phyloP scores from a whole-genome alignment of 2,797 vertebrate genomes.

The Melanitta fusca region DNA sequence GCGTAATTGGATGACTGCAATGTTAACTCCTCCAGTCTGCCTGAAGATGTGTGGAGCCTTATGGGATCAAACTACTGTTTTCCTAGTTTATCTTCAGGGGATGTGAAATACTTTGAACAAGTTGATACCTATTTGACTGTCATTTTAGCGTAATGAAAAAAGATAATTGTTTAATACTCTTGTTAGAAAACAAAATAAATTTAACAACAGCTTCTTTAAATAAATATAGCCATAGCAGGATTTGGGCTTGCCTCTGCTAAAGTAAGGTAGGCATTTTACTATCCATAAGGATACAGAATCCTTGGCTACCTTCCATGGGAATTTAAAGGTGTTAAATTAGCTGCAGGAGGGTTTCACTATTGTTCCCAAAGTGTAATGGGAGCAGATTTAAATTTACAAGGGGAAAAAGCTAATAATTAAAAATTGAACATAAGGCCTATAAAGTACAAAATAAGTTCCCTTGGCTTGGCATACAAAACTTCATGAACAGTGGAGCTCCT shows the following conservation, averaged over 20 bases:
- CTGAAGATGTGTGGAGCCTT: background rate
- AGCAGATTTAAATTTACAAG: slow-evolving; percentile 32
- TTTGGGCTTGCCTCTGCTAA: background rate
- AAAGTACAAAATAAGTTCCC: slow-evolving; percentile 32
- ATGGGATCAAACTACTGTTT: background rate
- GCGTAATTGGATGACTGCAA: background rate
- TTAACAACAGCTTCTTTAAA: background rate
- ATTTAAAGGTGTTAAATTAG: slow-evolving; percentile 40
- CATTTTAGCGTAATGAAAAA: background rate
- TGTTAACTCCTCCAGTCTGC: background rate
- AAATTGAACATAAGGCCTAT: slow-evolving; percentile 46
- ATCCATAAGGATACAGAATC: background rate
- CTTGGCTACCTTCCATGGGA: slow-evolving; percentile 30
- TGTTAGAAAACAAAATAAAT: background rate
- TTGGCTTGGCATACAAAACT: background rate
- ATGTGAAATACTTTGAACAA: background rate
- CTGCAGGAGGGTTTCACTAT: slow-evolving; percentile 19
- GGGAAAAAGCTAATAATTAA: slow-evolving; percentile 51
- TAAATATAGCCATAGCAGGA: background rate
- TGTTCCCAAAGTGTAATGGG: slow-evolving; percentile 6
- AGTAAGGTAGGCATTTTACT: slow-evolving; percentile 23
- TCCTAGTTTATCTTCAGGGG: background rate
- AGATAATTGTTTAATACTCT: background rate
- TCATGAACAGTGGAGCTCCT: slow-evolving; percentile 1
- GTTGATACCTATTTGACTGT: background rate